Percentiles rank a stretch among this genome's conserved stretches.
Conservation (phyloP, 2,113 vertebrate genomes). For the Anolis sagrei region DNA sequence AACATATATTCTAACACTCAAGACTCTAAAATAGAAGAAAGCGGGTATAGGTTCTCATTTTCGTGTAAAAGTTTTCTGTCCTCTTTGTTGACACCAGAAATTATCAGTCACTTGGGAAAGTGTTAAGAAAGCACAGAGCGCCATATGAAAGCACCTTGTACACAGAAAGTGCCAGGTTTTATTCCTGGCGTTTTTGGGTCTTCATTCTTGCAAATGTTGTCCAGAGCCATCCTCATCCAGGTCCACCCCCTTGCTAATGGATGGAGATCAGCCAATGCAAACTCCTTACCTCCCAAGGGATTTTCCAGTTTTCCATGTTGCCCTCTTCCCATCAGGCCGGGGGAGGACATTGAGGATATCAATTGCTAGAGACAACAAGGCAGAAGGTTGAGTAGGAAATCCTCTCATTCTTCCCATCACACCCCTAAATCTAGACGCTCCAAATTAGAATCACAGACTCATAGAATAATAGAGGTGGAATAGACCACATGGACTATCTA, state of each 20-base stretch:
- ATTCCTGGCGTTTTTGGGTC: not conserved
- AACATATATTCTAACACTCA: not conserved
- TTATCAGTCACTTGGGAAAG: not conserved
- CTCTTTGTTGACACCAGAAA: not conserved
- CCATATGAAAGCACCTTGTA: not conserved
- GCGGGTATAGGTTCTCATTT: not conserved
- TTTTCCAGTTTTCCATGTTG: slow-evolving; percentile 29
- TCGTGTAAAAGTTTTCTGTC: not conserved
- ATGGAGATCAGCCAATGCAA: too few species aligned
- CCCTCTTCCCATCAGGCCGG: slow-evolving; percentile 50
- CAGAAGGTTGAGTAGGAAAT: not conserved
- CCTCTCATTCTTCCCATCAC: too few species aligned
- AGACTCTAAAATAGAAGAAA: too few species aligned
- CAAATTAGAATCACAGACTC: not conserved
- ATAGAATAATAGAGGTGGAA: too few species aligned
- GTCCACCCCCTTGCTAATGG: not conserved
- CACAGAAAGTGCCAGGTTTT: too few species aligned
- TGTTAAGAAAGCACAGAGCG: not conserved
- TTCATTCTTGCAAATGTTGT: not conserved
- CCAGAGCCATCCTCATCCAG: not conserved
- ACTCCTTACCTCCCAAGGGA: slow-evolving; percentile 29
- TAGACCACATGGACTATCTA: too few species aligned
- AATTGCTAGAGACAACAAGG: slow-evolving; percentile 60
- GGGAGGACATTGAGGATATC: slow-evolving; percentile 72
- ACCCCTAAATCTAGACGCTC: not conserved